Evolutionary conservation across 2,797 vertebrate genomes (phyloP).

Genomic region (Chrysocyon brachyurus): DNA sequence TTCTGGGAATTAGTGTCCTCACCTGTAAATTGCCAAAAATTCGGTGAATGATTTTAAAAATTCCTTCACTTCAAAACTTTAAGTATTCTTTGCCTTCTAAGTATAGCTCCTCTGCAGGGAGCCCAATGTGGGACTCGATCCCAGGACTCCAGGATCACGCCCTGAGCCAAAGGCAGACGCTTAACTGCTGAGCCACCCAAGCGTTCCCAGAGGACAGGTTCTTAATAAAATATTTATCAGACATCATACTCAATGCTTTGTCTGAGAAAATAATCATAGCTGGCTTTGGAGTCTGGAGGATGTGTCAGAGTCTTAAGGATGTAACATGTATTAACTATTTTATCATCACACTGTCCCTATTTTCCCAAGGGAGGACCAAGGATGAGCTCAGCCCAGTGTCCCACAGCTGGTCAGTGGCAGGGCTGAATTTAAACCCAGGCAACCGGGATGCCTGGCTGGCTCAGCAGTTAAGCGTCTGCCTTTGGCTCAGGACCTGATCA

Average conservation of each 20-base stretch:
- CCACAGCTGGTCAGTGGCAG: neutral
- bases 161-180: neutral
- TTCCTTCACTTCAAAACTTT: conserved; percentile 45
- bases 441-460: neutral
- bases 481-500: too few relatives aligned
- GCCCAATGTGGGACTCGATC: neutral
- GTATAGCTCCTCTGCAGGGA: neutral
- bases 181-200: too few relatives aligned
- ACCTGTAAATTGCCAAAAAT: conserved; percentile 5
- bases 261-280: neutral
- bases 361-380: neutral
- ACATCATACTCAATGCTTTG: neutral
- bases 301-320: neutral
- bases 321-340: neutral
- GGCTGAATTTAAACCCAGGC: conserved; percentile 8
- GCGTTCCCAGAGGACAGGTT: neutral
- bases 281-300: neutral
- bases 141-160: neutral
- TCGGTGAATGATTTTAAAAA: neutral
- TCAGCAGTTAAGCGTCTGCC: too few relatives aligned
- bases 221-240: conserved; percentile 30
- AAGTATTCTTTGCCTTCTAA: neutral
- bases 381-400: neutral
- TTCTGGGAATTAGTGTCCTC: neutral
- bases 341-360: neutral